phyloP scores from a whole-genome alignment of 2,888 invertebrate genomes.

The Harmothoe impar region DNA sequence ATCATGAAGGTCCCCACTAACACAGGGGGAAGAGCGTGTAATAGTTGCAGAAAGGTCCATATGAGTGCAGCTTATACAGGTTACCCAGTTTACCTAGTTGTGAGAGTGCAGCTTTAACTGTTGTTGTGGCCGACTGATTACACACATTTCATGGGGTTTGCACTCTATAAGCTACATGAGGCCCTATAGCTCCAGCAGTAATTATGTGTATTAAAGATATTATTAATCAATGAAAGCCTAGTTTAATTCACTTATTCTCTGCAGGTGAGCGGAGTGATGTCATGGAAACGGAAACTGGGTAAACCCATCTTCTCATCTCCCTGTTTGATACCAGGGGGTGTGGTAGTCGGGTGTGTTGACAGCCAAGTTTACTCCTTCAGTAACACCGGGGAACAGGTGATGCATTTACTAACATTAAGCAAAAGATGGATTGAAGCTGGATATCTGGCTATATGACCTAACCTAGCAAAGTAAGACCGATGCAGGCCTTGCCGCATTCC shows the following conservation, averaged over 20 bases:
- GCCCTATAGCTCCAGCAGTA: no score
- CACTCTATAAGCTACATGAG: no score
- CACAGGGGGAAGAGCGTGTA: no score
- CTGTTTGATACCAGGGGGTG: conserved; percentile 72
- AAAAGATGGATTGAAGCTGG: neutral
- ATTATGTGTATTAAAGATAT: no score
- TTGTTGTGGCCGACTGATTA: no score
- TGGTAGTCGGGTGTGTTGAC: conserved; percentile 82
- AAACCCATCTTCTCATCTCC: conserved; percentile 89
- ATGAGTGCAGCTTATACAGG: no score
- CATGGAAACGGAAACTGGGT: conserved; percentile 86
- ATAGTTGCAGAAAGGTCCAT: no score
- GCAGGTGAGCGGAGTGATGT: conserved; percentile 84
- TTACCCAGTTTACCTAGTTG: no score
- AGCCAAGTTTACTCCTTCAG: conserved; percentile 76
- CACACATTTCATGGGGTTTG: no score
- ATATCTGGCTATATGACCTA: neutral
- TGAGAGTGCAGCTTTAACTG: no score
- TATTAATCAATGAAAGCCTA: no score
- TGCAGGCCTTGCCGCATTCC: neutral
- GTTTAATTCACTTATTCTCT: neutral
- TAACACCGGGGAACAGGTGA: conserved; percentile 76
- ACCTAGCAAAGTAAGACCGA: neutral
- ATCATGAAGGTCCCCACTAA: no score
- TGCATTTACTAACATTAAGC: neutral